A percentile compares a stretch with the other conserved stretches of the same genome.
Evolutionary conservation across 1,140 invertebrate genomes (phyloP).

Genomic region (Diabrotica undecimpunctata): DNA sequence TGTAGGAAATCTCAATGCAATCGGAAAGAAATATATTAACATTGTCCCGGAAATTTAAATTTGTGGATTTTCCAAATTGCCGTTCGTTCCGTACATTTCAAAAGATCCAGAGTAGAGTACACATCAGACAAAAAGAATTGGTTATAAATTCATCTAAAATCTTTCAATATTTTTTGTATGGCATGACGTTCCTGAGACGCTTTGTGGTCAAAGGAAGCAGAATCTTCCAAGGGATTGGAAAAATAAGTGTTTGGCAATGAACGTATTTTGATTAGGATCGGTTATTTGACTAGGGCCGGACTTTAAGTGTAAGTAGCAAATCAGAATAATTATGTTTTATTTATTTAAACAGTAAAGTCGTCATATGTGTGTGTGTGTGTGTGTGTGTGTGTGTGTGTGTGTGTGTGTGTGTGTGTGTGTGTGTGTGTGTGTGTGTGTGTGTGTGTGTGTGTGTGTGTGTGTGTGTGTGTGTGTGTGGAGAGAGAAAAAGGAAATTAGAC

Average conservation of each 20-base stretch:
- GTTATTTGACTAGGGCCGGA: neutral
- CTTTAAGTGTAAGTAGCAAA: neutral
- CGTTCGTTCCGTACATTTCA: neutral
- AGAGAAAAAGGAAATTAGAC: no score
- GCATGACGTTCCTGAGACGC: neutral
- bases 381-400: no score
- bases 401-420: no score
- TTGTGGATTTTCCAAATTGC: neutral
- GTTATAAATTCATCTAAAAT: constrained; percentile 1
- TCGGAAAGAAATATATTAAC: neutral
- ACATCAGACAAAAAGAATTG: neutral
- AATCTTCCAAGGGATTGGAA: neutral
- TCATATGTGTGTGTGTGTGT: no score
- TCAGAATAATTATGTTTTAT: no score
- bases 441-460: no score
- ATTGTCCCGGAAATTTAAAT: neutral
- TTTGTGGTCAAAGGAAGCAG: constrained; percentile 1
- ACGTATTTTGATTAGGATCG: neutral
- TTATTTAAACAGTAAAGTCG: no score
- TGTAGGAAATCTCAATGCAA: neutral
- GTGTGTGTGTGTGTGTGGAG: no score
- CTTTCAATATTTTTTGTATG: constrained; percentile 3
- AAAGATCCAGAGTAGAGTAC: neutral
- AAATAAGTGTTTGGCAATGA: no score
- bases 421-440: no score